A percentile compares a stretch with the other conserved stretches of the same genome.
These are phyloP conservation scores for Actinostola sp. DNA, from an alignment of 92 coral and sea anemone genomes.

Conservation along the genomic window DNA sequence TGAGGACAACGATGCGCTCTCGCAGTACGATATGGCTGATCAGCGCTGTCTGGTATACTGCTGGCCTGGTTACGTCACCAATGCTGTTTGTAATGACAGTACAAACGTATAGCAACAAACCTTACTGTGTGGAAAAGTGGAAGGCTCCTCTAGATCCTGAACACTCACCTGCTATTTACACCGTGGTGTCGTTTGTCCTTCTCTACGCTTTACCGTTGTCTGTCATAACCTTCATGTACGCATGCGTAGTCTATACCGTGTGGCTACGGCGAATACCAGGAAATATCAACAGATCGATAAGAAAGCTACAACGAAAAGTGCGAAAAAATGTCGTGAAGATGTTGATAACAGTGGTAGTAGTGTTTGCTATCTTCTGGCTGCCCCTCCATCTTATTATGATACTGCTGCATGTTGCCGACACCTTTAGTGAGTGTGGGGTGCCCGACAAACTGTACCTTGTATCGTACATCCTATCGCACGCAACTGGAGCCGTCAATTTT, in stretches of 20 bases:
- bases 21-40: slow-evolving; percentile 48
- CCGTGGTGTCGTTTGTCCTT: slow-evolving; percentile 46
- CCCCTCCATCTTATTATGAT: slow-evolving; percentile 31
- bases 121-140: slow-evolving; percentile 60
- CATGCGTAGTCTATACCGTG: slow-evolving; percentile 58
- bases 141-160: slow-evolving; percentile 50
- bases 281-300: slow-evolving; percentile 46
- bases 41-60: slow-evolving; percentile 28
- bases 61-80: slow-evolving; percentile 39
- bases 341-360: slow-evolving; percentile 61
- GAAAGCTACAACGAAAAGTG: slow-evolving; percentile 39
- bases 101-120: slow-evolving; percentile 3
- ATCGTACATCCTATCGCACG: slow-evolving; percentile 45
- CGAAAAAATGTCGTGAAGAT: slow-evolving; percentile 64
- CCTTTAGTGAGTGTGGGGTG: slow-evolving; percentile 30
- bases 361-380: slow-evolving; percentile 66
- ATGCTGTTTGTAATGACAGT: slow-evolving; percentile 43
- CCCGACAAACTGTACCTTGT: slow-evolving; percentile 32
- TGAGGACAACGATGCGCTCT: slow-evolving; percentile 30
- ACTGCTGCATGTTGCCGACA: slow-evolving; percentile 24
- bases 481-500: slow-evolving; percentile 66
- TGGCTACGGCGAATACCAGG: slow-evolving; percentile 74
- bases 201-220: slow-evolving; percentile 55
- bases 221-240: slow-evolving; percentile 55
- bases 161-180: slow-evolving; percentile 43